Base-by-base conservation (phyloP, 2,113 vertebrate species). In the Onychorhynchus coronatus region DNA sequence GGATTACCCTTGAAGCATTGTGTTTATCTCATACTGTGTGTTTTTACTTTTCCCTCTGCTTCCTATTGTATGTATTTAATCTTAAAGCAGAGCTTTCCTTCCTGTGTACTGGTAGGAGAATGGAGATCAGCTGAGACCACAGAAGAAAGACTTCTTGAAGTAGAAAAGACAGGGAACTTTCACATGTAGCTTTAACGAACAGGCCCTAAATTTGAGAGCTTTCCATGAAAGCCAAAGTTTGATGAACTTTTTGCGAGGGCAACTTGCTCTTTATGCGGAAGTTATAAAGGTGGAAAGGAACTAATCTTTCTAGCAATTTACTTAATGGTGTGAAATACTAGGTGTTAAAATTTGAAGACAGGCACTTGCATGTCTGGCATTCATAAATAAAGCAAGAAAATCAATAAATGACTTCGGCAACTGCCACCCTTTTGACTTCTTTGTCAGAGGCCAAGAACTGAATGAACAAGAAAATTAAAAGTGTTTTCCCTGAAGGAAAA, bases 351-450 rank as follows among this genome's bases (percentile, higher is more conserved):
- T 92, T 74, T 74, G 63, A 77, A 90, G 75, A 73, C 62, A 70
- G 82, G 81, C 74, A 55, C 79, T 90, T 88, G 82, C 68, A 80
- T 74, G 88, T 73, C 79, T 96, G 63, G 67, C 59, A 61, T 93
- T 95, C 80, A 94, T 97, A 94, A 96, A 96, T 97, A 96, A 96
- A 93, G 55, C 67, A 73, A 82, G 89, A 55, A 96, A 97, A 94
- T 95, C 94, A 94, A 89, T 96, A 96, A 91, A 35, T 80, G 76
- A 94, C 94, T 96, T 88, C 16, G 3, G 81, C 78, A 86, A 62
- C 67, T 92, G 79, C 75, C 65, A 92, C 88, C 59, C 55, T 86
- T 95, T 88, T 95, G 90, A 93, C 92, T 94, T 53, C 35, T 66
- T 95, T 95, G 95, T 96, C 93, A 92, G 78, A 91, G 85, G 82